Evolutionary conservation across 1,140 invertebrate species (phyloP).

Genomic region (Pararge aegeria): DNA sequence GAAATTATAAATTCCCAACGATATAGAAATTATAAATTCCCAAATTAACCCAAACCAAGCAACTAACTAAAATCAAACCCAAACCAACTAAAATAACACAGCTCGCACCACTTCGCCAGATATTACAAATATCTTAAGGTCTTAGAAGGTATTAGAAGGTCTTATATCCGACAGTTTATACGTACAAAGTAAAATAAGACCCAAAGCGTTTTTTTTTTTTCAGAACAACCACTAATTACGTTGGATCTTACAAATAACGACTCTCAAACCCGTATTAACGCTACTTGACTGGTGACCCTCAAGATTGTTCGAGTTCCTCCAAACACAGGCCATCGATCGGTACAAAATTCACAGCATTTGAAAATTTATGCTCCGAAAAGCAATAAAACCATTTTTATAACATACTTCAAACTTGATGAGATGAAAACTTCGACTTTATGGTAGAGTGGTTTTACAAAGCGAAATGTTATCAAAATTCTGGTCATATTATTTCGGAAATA

Average conservation of each 20-base stretch:
- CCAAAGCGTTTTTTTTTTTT: background rate
- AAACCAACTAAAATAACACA: too few species aligned
- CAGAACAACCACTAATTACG: conserved; percentile 21
- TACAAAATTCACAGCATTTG: conserved; percentile 50
- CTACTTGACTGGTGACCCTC: conserved; percentile 29
- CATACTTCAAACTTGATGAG: conserved; percentile 48
- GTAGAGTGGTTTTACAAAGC: conserved; percentile 38
- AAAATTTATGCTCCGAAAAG: conserved; percentile 53
- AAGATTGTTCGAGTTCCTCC: conserved; percentile 25
- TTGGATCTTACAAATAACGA: conserved; percentile 16
- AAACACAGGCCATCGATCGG: conserved; percentile 33
- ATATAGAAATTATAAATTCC: too few species aligned
- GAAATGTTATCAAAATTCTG: conserved; percentile 27
- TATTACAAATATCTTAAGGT: too few species aligned
- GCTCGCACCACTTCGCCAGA: too few species aligned
- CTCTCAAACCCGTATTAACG: conserved; percentile 19
- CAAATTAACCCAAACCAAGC: too few species aligned
- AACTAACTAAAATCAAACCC: too few species aligned
- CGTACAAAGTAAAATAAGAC: background rate
- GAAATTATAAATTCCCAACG: too few species aligned
- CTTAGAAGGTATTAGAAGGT: too few species aligned
- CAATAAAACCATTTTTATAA: conserved; percentile 55
- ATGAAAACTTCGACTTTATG: conserved; percentile 46
- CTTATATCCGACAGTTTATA: too few species aligned
- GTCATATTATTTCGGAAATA: background rate